phyloP scores from a whole-genome alignment of 2,113 vertebrate genomes.

The Ifrita kowaldi region DNA sequence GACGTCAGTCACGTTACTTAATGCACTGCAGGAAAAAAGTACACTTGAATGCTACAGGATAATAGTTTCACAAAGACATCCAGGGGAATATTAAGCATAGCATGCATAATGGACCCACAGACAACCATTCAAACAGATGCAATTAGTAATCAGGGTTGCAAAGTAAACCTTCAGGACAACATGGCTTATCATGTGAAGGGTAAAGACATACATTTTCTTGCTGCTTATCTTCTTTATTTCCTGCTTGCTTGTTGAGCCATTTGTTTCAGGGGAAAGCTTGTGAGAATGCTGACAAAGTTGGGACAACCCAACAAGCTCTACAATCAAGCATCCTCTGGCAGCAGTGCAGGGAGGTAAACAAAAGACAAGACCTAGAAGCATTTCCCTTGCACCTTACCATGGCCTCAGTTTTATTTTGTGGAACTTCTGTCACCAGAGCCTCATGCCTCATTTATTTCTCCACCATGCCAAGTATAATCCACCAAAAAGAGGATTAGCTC shows the following conservation, averaged over 20 bases:
- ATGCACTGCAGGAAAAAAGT: background rate
- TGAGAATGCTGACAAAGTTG: background rate
- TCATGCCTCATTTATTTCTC: background rate
- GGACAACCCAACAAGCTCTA: background rate
- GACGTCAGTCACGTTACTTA: slow-evolving; percentile 4
- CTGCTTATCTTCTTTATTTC: background rate
- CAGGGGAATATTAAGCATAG: background rate
- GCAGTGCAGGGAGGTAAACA: background rate
- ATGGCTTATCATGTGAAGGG: background rate
- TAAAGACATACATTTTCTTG: background rate
- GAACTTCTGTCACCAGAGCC: background rate
- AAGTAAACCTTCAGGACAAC: background rate
- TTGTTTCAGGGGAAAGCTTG: background rate
- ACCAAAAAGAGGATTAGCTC: background rate
- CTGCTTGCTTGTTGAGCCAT: background rate
- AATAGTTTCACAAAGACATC: slow-evolving; percentile 1
- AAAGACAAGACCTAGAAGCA: background rate
- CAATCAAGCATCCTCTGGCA: background rate
- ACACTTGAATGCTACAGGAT: background rate
- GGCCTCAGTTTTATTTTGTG: background rate
- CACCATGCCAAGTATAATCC: background rate
- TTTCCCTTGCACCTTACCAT: background rate
- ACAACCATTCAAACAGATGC: background rate
- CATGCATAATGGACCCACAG: background rate
- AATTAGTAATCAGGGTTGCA: background rate